phyloP scores from a whole-genome alignment of 2,888 invertebrate species.

The Thymelicus acteon region DNA sequence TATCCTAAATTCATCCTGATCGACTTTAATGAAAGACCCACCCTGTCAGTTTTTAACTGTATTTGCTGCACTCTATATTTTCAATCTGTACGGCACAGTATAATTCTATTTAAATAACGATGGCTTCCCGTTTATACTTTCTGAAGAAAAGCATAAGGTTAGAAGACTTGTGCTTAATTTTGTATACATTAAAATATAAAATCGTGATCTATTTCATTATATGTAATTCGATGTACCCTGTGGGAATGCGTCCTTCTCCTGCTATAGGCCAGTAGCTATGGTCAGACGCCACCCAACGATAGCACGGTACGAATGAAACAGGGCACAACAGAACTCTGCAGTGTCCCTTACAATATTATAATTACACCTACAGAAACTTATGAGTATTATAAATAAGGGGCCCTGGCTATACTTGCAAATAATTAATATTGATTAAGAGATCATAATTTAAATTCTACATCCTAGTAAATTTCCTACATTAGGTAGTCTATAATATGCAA shows the following conservation, averaged over 20 bases:
- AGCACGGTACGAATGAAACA: constrained; percentile 54
- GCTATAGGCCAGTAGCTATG: background rate
- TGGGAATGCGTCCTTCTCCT: background rate
- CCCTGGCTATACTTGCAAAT: constrained; percentile 75
- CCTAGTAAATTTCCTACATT: constrained; percentile 77
- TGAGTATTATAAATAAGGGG: constrained; percentile 84
- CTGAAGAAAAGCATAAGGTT: constrained; percentile 7
- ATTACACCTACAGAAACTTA: constrained; percentile 76
- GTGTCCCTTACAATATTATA: constrained; percentile 55
- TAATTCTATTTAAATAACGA: background rate
- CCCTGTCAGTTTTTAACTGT: constrained; percentile 63
- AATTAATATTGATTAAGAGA: constrained; percentile 85
- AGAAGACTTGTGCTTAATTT: constrained; percentile 62
- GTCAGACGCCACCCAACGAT: background rate
- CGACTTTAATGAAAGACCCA: constrained; percentile 55
- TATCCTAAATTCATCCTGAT: constrained; percentile 75
- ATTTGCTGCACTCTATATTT: constrained; percentile 6
- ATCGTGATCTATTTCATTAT: constrained; percentile 21
- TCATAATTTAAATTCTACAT: constrained; percentile 81
- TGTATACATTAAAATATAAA: constrained; percentile 52
- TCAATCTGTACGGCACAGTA: background rate
- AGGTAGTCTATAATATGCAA: constrained; percentile 72
- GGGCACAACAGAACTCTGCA: constrained; percentile 51
- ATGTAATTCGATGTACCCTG: constrained; percentile 34
- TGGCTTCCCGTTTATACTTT: background rate